These are phyloP conservation scores for Euplagia quadripunctaria DNA, from an alignment of 2,888 invertebrate species.

Conservation along the genomic window DNA sequence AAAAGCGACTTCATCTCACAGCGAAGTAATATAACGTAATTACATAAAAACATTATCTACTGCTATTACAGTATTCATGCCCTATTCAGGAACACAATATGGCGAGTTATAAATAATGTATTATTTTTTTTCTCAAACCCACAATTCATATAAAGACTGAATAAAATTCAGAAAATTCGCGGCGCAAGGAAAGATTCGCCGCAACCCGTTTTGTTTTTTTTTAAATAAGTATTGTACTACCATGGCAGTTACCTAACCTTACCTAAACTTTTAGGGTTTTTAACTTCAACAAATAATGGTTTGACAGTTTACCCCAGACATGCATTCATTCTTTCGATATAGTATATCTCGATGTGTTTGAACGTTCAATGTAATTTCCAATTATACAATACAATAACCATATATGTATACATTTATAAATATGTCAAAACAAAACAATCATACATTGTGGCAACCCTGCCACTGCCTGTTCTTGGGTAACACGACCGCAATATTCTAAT, in stretches of 20 bases:
- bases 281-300: too few species aligned
- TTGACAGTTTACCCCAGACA: too few species aligned
- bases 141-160: conserved; percentile 31
- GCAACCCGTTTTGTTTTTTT: conserved; percentile 54
- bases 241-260: too few species aligned
- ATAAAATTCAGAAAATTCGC: conserved; percentile 32
- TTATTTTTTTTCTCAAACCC: background rate
- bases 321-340: too few species aligned
- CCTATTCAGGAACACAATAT: background rate
- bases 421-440: background rate
- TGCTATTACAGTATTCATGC: background rate
- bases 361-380: too few species aligned
- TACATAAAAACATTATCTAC: background rate
- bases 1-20: too few species aligned
- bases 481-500: background rate
- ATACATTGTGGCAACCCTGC: background rate
- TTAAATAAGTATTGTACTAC: too few species aligned
- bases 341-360: too few species aligned
- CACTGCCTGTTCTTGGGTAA: background rate
- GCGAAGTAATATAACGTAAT: background rate
- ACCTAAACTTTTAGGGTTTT: too few species aligned
- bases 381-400: too few species aligned
- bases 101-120: conserved; percentile 12
- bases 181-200: conserved; percentile 22
- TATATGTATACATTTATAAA: too few species aligned